Conservation (phyloP, 2,888 invertebrate species). For the Apodemia zela region DNA sequence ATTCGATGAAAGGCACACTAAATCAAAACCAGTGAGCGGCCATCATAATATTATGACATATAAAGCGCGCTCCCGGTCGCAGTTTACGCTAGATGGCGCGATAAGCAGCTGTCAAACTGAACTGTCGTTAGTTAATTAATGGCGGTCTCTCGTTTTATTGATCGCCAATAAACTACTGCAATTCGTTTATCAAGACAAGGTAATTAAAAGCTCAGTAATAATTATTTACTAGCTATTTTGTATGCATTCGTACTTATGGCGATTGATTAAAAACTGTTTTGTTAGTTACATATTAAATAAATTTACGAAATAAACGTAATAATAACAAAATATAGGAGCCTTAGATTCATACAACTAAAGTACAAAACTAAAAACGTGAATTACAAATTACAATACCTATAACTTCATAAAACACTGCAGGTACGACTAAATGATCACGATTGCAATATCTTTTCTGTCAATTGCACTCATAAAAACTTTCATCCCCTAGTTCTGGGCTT, state of each 20-base stretch:
- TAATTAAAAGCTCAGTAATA: background rate
- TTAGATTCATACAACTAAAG: too few relatives aligned
- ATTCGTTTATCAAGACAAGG: background rate
- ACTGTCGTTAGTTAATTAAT: constrained; percentile 65
- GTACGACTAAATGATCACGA: too few relatives aligned
- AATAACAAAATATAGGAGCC: too few relatives aligned
- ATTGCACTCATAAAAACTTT: too few relatives aligned
- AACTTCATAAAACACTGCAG: too few relatives aligned
- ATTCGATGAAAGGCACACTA: constrained; percentile 67
- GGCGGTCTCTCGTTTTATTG: constrained; percentile 48
- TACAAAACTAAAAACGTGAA: too few relatives aligned
- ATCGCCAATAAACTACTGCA: constrained; percentile 37
- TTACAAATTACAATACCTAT: too few relatives aligned
- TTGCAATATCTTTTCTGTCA: too few relatives aligned
- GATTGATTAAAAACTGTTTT: background rate
- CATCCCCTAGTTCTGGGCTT: too few relatives aligned
- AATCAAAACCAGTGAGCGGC: constrained; percentile 54
- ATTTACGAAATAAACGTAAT: background rate
- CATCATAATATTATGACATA: constrained; percentile 75
- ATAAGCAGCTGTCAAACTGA: constrained; percentile 73
- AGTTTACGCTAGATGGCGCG: constrained; percentile 69
- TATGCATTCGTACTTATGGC: too few relatives aligned
- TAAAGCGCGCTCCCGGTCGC: constrained; percentile 66
- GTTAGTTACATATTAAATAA: background rate
- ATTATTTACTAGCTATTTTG: background rate